Evolutionary conservation across 2,113 vertebrate genomes (phyloP).

Genomic region (Jaculus jaculus): DNA sequence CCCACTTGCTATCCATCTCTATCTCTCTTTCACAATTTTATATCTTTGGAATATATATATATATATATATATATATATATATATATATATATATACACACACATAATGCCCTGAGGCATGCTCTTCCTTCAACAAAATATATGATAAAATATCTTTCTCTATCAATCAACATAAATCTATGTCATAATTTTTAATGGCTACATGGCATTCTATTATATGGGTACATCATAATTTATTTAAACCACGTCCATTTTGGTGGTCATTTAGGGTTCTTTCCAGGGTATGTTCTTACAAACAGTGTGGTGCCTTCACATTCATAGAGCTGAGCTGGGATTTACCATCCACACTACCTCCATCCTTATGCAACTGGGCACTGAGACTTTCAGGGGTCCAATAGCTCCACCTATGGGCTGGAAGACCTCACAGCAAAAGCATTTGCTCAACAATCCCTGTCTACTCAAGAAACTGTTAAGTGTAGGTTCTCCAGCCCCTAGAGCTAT

Average conservation of each 20-base stretch:
- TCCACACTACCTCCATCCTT: accelerated
- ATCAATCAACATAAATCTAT: slow-evolving; percentile 68
- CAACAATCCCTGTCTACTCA: not conserved
- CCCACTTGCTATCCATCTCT: not conserved
- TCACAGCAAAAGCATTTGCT: not conserved
- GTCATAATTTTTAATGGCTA: slow-evolving; percentile 65
- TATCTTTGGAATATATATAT: slow-evolving; percentile 37
- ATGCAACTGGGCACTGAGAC: not conserved
- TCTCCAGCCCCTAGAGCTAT: not conserved
- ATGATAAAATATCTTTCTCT: slow-evolving; percentile 49
- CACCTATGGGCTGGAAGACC: slow-evolving; percentile 70
- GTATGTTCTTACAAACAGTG: not conserved
- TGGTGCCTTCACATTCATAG: not conserved
- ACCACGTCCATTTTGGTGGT: not conserved
- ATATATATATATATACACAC: slow-evolving; percentile 21
- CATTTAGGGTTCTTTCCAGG: slow-evolving; percentile 21
- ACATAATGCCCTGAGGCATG: slow-evolving; percentile 33
- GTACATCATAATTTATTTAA: slow-evolving; percentile 47
- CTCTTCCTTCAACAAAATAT: slow-evolving; percentile 40
- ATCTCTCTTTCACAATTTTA: slow-evolving; percentile 12
- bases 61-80: slow-evolving; percentile 13
- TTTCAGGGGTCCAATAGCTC: slow-evolving; percentile 56
- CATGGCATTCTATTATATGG: slow-evolving; percentile 42
- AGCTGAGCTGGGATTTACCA: not conserved
- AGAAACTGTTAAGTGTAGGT: not conserved